These are phyloP conservation scores for Sylvietta virens DNA, from an alignment of 2,113 vertebrate genomes.

Conservation along the genomic window DNA sequence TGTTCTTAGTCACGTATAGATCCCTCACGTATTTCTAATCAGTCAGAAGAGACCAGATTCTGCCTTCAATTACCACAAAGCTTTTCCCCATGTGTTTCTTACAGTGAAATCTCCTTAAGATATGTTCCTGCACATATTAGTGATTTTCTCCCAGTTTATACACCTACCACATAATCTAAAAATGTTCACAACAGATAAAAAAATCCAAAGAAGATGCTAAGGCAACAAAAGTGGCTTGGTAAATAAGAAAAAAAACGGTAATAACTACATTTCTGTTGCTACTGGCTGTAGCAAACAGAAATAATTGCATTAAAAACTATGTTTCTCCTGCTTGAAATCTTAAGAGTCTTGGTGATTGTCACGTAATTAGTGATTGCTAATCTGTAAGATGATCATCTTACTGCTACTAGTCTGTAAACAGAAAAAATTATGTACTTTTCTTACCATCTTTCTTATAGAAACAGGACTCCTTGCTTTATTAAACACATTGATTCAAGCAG, in stretches of 20 bases:
- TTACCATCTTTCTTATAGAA: neutral
- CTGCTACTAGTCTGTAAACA: neutral
- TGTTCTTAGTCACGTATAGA: neutral
- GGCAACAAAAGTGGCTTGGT: neutral
- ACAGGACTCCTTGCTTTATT: neutral
- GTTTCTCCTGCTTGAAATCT: neutral
- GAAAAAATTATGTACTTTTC: neutral
- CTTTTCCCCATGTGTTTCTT: neutral
- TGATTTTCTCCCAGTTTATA: neutral
- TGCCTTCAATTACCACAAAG: neutral
- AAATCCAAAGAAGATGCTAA: neutral
- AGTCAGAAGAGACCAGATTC: neutral
- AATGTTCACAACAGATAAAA: slow-evolving; percentile 3
- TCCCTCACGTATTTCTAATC: neutral
- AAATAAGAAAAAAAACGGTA: neutral
- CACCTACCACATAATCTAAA: neutral
- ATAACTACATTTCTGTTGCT: neutral
- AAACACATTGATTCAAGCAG: neutral
- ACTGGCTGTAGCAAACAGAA: neutral
- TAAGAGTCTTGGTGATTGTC: neutral
- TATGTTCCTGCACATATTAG: neutral
- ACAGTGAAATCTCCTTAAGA: neutral
- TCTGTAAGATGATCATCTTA: neutral
- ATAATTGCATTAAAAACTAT: neutral
- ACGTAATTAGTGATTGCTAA: neutral